Base-by-base conservation (phyloP, 2,888 invertebrate genomes). In the Heliconius charithonia region DNA sequence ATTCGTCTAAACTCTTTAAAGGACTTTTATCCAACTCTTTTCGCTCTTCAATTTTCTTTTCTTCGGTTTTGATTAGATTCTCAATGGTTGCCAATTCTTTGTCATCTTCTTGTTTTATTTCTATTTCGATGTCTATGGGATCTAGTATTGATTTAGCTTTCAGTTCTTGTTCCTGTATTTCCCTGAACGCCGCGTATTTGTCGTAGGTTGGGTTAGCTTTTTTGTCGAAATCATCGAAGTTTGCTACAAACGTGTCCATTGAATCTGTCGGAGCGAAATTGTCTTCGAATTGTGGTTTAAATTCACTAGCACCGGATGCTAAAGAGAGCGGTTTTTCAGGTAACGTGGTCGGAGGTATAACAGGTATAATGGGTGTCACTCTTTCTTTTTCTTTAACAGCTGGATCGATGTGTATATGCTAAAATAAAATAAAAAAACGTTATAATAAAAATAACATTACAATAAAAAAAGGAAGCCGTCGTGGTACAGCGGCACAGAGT, bases 171-270 rank as follows among this genome's bases (percentile, higher is more conserved):
- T 97, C 97, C 83, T 98, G 97, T 83, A 98, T 96, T 92, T 98
- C 98, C 81, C 98, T 95, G 86, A 98, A 98, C 0, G 97, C 98
- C 0, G 98, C 98, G 89, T 98, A 98, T 84, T 97, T 96, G 88
- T 98, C 98, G 86, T 97, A 97, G 0, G 96, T 90, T 0, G 96
- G 91, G 80, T 96, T 96, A 0, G 93, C 92, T 87, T 95, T 95
- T 79, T 91, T 90, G 83, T 94, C 91, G 83, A 96, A 96, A 85
- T 96, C 96, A 66, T 96, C 96, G 85, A 97, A 97, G 85, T 96
- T 96, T 0, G 96, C 96, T 16, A 96, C 96, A 84, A 97, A 97
- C 10, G 96, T 91, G 32, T 96, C 96, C 0, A 86, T 80, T 3
- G 90, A 90, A 2, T 87, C 82, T 0, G 89, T 81, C 1, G 93